phyloP scores from a whole-genome alignment of 2,888 invertebrate species.

The Habrosyne pyritoides region DNA sequence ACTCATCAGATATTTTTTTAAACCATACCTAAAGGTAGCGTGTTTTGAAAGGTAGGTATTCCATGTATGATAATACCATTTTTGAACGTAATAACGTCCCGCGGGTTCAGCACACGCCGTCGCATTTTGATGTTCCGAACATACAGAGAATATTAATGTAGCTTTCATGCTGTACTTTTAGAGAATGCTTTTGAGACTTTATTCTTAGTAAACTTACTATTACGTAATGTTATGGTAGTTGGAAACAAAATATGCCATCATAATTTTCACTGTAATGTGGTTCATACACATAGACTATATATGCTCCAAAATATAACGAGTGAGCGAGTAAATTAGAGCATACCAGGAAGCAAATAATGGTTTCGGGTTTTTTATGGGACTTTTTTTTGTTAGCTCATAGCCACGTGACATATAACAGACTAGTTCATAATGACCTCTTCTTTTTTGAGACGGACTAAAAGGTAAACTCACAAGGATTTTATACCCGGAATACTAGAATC shows the following conservation, averaged over 20 bases:
- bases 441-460: no score
- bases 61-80: constrained; percentile 35
- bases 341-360: no score
- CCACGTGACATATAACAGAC: no score
- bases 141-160: constrained; percentile 49
- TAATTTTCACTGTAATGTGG: neutral
- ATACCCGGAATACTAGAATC: no score
- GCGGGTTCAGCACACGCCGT: constrained; percentile 30
- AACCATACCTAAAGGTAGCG: neutral
- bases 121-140: constrained; percentile 51
- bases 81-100: constrained; percentile 55
- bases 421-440: no score
- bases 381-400: no score
- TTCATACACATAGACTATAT: no score
- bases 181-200: constrained; percentile 20
- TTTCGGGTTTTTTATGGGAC: no score
- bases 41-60: neutral
- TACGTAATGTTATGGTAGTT: neutral
- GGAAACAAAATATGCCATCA: neutral
- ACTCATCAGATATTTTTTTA: neutral
- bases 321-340: no score
- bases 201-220: neutral
- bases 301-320: no score
- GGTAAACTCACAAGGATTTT: no score
- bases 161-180: constrained; percentile 27